Conservation (phyloP, 2,113 vertebrate genomes). For the Oxygymnocypris stewartii region DNA sequence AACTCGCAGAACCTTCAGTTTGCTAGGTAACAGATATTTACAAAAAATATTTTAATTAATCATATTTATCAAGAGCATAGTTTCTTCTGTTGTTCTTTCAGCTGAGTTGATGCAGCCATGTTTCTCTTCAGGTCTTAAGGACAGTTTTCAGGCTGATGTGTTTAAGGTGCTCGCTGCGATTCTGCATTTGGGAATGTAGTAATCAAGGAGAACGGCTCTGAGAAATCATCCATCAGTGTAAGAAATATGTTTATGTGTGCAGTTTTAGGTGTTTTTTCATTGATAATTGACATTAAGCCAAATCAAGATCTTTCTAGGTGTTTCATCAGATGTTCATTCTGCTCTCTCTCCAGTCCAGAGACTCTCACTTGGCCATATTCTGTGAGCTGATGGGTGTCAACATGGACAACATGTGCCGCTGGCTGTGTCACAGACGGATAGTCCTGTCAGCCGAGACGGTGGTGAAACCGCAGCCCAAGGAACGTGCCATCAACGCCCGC, state of each 20-base stretch:
- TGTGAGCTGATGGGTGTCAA: conserved; percentile 84
- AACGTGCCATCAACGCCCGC: conserved; percentile 83
- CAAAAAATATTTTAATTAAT: not conserved
- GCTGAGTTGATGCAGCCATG: not conserved
- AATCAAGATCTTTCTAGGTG: not conserved
- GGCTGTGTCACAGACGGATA: conserved; percentile 89
- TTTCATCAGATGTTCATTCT: not conserved
- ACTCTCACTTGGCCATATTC: conserved; percentile 83
- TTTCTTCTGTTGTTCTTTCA: not conserved
- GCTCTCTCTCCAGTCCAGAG: conserved; percentile 69
- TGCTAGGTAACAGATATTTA: conserved; percentile 79
- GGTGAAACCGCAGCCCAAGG: conserved; percentile 83
- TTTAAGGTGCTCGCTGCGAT: conserved; percentile 90
- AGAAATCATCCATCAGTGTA: conserved; percentile 85
- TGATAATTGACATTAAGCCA: not conserved
- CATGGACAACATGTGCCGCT: conserved; percentile 70
- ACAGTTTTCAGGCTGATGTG: conserved; percentile 86
- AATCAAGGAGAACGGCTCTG: conserved; percentile 77
- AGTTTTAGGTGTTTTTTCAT: not conserved
- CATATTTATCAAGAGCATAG: not conserved
- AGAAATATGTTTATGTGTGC: conserved; percentile 58
- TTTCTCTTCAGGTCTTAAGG: conserved; percentile 78
- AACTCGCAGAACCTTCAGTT: conserved; percentile 85
- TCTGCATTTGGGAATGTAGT: conserved; percentile 90
- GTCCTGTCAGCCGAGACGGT: conserved; percentile 84